Evolutionary conservation across 2,113 vertebrate species (phyloP).

Genomic region (Psettodes erumei): DNA sequence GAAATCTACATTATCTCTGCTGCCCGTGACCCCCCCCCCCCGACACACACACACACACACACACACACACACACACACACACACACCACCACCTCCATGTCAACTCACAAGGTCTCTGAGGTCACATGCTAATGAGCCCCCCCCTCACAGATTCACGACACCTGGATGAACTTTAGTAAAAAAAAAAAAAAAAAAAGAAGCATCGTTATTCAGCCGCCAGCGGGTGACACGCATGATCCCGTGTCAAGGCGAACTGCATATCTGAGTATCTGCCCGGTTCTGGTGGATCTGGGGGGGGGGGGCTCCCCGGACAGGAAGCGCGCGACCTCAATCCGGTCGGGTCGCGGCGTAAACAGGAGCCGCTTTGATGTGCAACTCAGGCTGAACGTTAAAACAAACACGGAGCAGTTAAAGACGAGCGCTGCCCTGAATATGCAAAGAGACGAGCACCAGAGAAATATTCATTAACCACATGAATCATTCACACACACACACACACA

Average conservation of each 20-base stretch:
- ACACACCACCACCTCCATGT: slow-evolving; percentile 36
- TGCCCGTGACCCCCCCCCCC: slow-evolving; percentile 2
- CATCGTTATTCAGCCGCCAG: slow-evolving; percentile 16
- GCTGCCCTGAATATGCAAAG: slow-evolving; percentile 52
- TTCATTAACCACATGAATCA: slow-evolving; percentile 67
- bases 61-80: too few species aligned
- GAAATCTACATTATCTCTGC: slow-evolving; percentile 54
- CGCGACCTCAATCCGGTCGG: too few species aligned
- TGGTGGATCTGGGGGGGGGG: too few species aligned
- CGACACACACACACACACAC: too few species aligned
- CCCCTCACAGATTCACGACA: slow-evolving; percentile 35
- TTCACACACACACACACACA: too few species aligned
- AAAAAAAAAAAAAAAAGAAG: neutral
- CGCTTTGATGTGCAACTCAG: slow-evolving; percentile 44
- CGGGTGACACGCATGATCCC: neutral
- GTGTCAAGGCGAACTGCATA: slow-evolving; percentile 9
- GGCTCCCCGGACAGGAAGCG: too few species aligned
- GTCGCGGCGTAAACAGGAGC: slow-evolving; percentile 16
- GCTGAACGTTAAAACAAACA: slow-evolving; percentile 48
- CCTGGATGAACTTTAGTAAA: slow-evolving; percentile 35
- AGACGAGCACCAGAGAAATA: slow-evolving; percentile 42
- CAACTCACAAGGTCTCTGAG: slow-evolving; percentile 62
- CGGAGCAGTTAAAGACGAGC: slow-evolving; percentile 47
- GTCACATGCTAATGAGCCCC: slow-evolving; percentile 58
- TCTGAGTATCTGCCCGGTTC: slow-evolving; percentile 30